Percentiles rank a stretch among this genome's conserved stretches.
Conservation (phyloP, 2,888 invertebrate species). For the Eustalomyia histrio region DNA sequence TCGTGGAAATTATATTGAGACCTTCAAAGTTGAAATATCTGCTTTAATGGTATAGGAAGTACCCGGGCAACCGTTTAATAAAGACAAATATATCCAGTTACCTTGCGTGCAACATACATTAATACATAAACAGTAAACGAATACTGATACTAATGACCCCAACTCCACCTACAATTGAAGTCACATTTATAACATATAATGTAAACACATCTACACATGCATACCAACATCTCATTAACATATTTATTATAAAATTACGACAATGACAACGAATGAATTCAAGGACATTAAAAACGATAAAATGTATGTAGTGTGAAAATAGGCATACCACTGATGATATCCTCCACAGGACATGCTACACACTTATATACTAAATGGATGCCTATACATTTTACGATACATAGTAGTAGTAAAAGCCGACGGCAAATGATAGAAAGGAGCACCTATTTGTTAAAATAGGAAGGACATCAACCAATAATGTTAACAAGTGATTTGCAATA, state of each 20-base stretch:
- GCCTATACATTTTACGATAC: background rate
- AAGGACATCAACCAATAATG: slow-evolving; percentile 60
- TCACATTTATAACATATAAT: background rate
- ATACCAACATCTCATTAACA: slow-evolving; percentile 59
- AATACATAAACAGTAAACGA: background rate
- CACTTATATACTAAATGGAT: background rate
- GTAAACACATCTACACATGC: slow-evolving; percentile 7
- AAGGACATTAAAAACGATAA: slow-evolving; percentile 56
- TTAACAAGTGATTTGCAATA: slow-evolving; percentile 47
- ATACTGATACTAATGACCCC: slow-evolving; percentile 1
- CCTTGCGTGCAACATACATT: background rate
- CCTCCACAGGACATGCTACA: background rate
- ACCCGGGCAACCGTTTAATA: background rate
- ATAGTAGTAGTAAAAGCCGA: slow-evolving; percentile 36
- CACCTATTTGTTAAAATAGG: slow-evolving; percentile 58
- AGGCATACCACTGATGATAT: slow-evolving; percentile 1
- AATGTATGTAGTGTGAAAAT: background rate
- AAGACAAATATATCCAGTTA: background rate
- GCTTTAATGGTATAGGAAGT: background rate
- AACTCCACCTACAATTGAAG: slow-evolving; percentile 19
- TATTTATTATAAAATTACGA: slow-evolving; percentile 62
- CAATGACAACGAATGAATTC: slow-evolving; percentile 61
- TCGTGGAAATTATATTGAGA: slow-evolving; percentile 7
- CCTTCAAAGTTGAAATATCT: slow-evolving; percentile 21
- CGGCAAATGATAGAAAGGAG: slow-evolving; percentile 44